Evolutionary conservation across 2,113 vertebrate genomes (phyloP).

Genomic region (Opisthocomus hoazin): DNA sequence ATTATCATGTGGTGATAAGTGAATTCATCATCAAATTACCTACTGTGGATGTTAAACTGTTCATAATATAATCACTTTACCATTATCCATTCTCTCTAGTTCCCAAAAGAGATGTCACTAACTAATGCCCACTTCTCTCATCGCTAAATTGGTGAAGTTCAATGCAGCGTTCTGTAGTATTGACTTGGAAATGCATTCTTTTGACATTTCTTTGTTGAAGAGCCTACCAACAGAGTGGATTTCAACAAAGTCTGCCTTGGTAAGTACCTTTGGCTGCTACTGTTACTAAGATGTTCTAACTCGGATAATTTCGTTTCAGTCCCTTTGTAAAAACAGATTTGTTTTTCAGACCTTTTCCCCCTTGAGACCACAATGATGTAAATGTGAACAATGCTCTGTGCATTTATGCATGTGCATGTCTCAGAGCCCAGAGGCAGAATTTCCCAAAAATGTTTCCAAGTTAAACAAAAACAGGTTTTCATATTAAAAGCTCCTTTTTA

Average conservation of each 20-base stretch:
- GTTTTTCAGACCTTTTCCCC: slow-evolving; percentile 8
- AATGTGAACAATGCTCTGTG: neutral
- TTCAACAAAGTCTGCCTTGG: neutral
- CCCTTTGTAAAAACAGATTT: neutral
- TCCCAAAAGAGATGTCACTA: neutral
- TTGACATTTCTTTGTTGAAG: neutral
- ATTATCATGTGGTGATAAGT: neutral
- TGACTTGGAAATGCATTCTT: neutral
- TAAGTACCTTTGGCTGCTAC: neutral
- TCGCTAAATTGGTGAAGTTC: neutral
- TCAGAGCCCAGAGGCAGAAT: neutral
- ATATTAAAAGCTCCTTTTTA: slow-evolving; percentile 9
- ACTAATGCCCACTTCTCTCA: neutral
- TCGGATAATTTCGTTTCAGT: neutral
- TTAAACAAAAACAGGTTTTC: slow-evolving; percentile 22
- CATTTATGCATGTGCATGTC: neutral
- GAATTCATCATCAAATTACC: neutral
- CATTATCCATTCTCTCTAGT: neutral
- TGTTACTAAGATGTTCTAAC: neutral
- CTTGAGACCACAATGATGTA: neutral
- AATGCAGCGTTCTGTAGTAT: neutral
- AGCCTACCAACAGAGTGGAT: neutral
- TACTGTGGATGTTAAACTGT: rapidly evolving
- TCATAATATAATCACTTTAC: neutral
- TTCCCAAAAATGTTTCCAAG: neutral